phyloP scores from a whole-genome alignment of 2,797 vertebrate genomes.

The Cichlasoma orientale region DNA sequence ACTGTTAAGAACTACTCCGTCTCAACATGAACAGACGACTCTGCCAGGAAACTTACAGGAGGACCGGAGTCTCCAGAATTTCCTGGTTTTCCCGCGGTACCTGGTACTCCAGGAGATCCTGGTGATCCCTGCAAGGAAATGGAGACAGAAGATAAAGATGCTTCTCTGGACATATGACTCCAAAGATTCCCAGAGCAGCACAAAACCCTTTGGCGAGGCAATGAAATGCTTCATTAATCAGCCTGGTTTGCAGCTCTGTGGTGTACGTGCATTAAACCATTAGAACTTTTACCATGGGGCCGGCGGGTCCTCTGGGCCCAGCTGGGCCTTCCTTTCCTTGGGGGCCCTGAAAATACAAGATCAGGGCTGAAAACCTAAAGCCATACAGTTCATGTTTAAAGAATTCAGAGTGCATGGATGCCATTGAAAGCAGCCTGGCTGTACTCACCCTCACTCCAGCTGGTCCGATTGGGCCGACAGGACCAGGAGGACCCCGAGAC shows the following conservation, averaged over 20 bases:
- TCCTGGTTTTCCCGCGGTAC: constrained; percentile 88
- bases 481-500: constrained; percentile 85
- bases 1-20: accelerated
- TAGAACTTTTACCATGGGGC: constrained; percentile 85
- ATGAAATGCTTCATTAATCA: neutral
- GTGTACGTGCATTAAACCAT: neutral
- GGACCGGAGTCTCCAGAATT: constrained; percentile 88
- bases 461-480: constrained; percentile 86
- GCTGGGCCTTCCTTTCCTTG: constrained; percentile 90
- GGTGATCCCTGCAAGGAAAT: constrained; percentile 85
- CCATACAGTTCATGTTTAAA: neutral
- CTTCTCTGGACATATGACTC: neutral
- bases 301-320: constrained; percentile 91
- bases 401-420: neutral
- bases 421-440: neutral
- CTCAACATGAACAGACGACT: accelerated
- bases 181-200: neutral
- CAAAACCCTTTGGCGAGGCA: constrained; percentile 7
- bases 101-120: constrained; percentile 89
- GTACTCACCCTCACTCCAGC: constrained; percentile 90
- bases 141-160: neutral
- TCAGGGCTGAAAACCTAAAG: neutral
- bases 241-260: neutral
- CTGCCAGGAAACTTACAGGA: constrained; percentile 80
- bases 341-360: constrained; percentile 86